Evolutionary conservation across 2,888 invertebrate genomes (phyloP).

Genomic region (Prosopocoilus inquinatus): DNA sequence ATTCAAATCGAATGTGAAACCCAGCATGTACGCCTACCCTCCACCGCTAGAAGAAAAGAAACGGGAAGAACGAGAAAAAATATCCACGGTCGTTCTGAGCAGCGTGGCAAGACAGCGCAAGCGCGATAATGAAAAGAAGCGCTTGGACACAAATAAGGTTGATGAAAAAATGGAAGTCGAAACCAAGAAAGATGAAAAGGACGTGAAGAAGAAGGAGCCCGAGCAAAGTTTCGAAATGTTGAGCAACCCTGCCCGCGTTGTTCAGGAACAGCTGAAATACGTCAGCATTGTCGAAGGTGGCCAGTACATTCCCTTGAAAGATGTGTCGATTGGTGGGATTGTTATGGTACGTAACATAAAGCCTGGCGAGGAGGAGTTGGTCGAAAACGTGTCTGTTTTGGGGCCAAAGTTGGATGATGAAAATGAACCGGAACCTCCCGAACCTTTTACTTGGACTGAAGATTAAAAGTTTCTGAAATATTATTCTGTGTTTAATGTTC

Average conservation of each 20-base stretch:
- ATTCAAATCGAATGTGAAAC: conserved; percentile 88
- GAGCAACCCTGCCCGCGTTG: conserved; percentile 90
- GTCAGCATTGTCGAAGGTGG: conserved; percentile 78
- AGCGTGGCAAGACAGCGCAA: conserved; percentile 92
- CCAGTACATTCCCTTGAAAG: conserved; percentile 84
- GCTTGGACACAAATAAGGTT: conserved; percentile 25
- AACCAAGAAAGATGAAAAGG: conserved; percentile 53
- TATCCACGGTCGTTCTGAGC: conserved; percentile 95
- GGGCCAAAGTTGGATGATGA: conserved; percentile 92
- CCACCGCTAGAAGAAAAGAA: conserved; percentile 97
- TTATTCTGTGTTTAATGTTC: background rate
- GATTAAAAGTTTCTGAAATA: conserved; percentile 54
- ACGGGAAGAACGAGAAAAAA: conserved; percentile 95
- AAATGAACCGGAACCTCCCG: conserved; percentile 95
- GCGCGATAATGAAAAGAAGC: conserved; percentile 70
- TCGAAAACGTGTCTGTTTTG: conserved; percentile 85
- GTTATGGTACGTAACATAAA: conserved; percentile 89
- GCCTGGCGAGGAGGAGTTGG: conserved; percentile 71
- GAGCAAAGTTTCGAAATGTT: conserved; percentile 91
- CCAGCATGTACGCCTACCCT: conserved; percentile 95
- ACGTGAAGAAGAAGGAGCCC: conserved; percentile 72
- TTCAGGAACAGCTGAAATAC: conserved; percentile 85
- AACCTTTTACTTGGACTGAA: conserved; percentile 95
- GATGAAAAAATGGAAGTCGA: conserved; percentile 86
- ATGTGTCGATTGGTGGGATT: conserved; percentile 92